Evolutionary conservation across 1,140 invertebrate genomes (phyloP).

Genomic region (Trachymyrmex septentrionalis): DNA sequence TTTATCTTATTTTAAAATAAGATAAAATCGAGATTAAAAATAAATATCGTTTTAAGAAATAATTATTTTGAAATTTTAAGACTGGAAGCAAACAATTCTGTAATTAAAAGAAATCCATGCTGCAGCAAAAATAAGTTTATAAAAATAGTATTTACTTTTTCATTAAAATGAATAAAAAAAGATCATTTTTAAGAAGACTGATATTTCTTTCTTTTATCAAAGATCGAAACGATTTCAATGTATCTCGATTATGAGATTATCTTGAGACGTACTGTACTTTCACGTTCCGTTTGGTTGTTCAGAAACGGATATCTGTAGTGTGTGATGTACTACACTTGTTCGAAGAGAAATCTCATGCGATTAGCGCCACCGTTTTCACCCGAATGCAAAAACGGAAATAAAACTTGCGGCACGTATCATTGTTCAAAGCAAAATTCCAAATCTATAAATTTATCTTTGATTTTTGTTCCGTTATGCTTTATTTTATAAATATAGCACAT

Average conservation of each 20-base stretch:
- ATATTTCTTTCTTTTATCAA: not conserved
- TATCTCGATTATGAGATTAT: slow-evolving; percentile 34
- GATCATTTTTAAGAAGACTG: not conserved
- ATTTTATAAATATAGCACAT: not conserved
- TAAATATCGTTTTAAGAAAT: not conserved
- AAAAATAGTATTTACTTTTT: not conserved
- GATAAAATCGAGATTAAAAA: not conserved
- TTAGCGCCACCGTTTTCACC: slow-evolving; percentile 71
- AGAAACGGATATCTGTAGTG: slow-evolving; percentile 41
- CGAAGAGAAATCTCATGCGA: slow-evolving; percentile 60
- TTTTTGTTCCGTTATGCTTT: not conserved
- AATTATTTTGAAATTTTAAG: not conserved
- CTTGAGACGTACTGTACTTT: slow-evolving; percentile 36
- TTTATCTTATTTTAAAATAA: slow-evolving; percentile 19
- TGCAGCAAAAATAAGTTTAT: not conserved
- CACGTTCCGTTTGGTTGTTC: slow-evolving; percentile 38
- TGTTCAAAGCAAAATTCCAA: not conserved
- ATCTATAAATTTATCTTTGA: not conserved
- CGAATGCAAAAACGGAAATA: slow-evolving; percentile 78
- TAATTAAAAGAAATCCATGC: not conserved
- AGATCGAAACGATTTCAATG: slow-evolving; percentile 31
- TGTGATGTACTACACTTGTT: slow-evolving; percentile 45
- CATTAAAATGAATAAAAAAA: not conserved
- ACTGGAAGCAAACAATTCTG: not conserved
- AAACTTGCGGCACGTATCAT: slow-evolving; percentile 73